Conservation (phyloP, 2,797 vertebrate genomes). For the Scolopax rusticola region DNA sequence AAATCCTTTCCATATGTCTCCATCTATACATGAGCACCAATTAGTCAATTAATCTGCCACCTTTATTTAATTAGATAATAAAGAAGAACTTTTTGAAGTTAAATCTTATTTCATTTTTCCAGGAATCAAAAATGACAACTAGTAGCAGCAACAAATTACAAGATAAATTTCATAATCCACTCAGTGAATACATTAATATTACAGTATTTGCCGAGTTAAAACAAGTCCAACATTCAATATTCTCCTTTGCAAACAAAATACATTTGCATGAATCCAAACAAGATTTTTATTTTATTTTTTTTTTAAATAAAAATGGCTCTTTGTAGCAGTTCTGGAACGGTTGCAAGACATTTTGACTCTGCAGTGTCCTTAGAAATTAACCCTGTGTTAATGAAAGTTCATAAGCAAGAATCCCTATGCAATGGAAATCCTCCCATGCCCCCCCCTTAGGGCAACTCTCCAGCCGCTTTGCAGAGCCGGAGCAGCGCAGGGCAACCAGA, state of each 20-base stretch:
- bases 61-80: slow-evolving; percentile 74
- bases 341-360: slow-evolving; percentile 51
- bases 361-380: slow-evolving; percentile 61
- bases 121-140: slow-evolving; percentile 60
- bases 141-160: slow-evolving; percentile 70
- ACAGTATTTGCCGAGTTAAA: slow-evolving; percentile 72
- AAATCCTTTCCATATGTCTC: slow-evolving; percentile 69
- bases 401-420: slow-evolving; percentile 51
- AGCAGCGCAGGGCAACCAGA: slow-evolving; percentile 34
- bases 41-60: slow-evolving; percentile 69
- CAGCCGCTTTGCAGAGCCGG: neutral
- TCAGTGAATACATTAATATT: slow-evolving; percentile 71
- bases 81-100: slow-evolving; percentile 67
- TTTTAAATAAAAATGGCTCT: neutral
- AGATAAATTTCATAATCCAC: slow-evolving; percentile 73
- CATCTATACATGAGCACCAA: slow-evolving; percentile 45
- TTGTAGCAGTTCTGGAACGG: slow-evolving; percentile 23
- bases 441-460: slow-evolving; percentile 34
- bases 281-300: neutral
- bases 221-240: slow-evolving; percentile 58
- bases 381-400: slow-evolving; percentile 60
- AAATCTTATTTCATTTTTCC: slow-evolving; percentile 61
- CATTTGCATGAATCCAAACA: slow-evolving; percentile 41
- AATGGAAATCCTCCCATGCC: slow-evolving; percentile 26
- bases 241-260: slow-evolving; percentile 61